Base-by-base conservation (phyloP, 92 coral and sea anemone species). In the Zoanthus sociatus region DNA sequence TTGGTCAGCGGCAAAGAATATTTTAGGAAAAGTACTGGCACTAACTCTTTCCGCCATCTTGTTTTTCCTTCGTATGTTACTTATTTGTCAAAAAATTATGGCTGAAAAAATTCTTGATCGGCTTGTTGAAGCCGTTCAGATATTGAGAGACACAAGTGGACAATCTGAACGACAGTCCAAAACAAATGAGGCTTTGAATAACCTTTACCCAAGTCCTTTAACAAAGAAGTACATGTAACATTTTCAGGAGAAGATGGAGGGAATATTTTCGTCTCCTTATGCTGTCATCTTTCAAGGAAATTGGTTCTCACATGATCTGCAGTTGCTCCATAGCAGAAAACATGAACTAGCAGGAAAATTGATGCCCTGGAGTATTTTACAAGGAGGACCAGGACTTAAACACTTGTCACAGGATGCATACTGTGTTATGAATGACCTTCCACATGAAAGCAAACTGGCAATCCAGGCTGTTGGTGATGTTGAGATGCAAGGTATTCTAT, bases 181-280 rank as follows among this genome's bases (percentile, higher is more conserved):
- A 66, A 66, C 71, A 21, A 66, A 66, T 66, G 71, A 66, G 30
- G 30, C 71, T 66, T 66, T 66, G 71, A 66, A n/a, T n/a, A 66
- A 21, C 33, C 71, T 66, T 66, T 66, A 6, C 33, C 67, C 67
- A n/a, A 60, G 67, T 87, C 88, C 18, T 88, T 90, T 72, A 50
- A 71, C 17, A 88, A 81, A 79, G 92, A 85, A 5, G 72, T 90
- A 55, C 9, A 31, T 74, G 89, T 90, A 37, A 33, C 77, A 17
- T 91, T 91, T 72, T 45, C 93, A 17, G 96, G 96, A 0, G 94
- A 93, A 63, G 88, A 88, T 17, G 96, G 87, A 54, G 94, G 63
- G 91, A 88, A 79, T 91, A 54, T 71, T 89, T 93, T 71, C 92
- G 94, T 15, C 87, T 91, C 12, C 82, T 91, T 6, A 89, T 91